phyloP scores from a whole-genome alignment of 2,797 vertebrate species.

The Adrianichthys oophorus region DNA sequence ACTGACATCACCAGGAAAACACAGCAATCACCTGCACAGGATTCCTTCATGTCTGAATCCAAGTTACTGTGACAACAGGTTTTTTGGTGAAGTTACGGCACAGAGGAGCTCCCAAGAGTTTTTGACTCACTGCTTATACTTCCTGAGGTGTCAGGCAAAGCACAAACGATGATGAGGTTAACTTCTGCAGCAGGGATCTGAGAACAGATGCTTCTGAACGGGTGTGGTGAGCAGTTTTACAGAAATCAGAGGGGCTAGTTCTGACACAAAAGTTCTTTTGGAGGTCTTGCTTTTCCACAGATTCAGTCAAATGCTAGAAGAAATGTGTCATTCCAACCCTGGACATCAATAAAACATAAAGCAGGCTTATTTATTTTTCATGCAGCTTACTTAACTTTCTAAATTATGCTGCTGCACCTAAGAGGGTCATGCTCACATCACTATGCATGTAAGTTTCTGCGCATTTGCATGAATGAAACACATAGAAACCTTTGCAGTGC shows the following conservation, averaged over 20 bases:
- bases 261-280: slow-evolving; percentile 40
- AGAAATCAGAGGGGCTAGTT: slow-evolving; percentile 25
- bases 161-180: slow-evolving; percentile 1
- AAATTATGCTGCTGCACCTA: neutral
- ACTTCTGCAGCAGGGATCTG: slow-evolving; percentile 4
- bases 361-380: neutral
- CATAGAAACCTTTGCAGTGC: slow-evolving; percentile 1
- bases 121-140: slow-evolving; percentile 6
- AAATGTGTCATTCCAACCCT: slow-evolving; percentile 24
- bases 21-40: slow-evolving; percentile 20
- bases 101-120: slow-evolving; percentile 34
- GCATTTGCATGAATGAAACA: slow-evolving; percentile 7
- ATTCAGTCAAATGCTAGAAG: slow-evolving; percentile 29
- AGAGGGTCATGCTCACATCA: neutral
- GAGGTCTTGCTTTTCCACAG: slow-evolving; percentile 25
- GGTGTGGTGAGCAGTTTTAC: slow-evolving; percentile 16
- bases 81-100: slow-evolving; percentile 39
- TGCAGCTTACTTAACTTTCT: neutral
- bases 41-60: slow-evolving; percentile 34
- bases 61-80: slow-evolving; percentile 62
- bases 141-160: slow-evolving; percentile 17
- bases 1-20: slow-evolving; percentile 47
- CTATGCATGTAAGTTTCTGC: slow-evolving; percentile 15
- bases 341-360: slow-evolving; percentile 14
- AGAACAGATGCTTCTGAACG: slow-evolving; percentile 19